Evolutionary conservation across 2,113 vertebrate genomes (phyloP), one percentile per base, ranked within the genome.

Genomic region (Rhynchomys soricoides): DNA sequence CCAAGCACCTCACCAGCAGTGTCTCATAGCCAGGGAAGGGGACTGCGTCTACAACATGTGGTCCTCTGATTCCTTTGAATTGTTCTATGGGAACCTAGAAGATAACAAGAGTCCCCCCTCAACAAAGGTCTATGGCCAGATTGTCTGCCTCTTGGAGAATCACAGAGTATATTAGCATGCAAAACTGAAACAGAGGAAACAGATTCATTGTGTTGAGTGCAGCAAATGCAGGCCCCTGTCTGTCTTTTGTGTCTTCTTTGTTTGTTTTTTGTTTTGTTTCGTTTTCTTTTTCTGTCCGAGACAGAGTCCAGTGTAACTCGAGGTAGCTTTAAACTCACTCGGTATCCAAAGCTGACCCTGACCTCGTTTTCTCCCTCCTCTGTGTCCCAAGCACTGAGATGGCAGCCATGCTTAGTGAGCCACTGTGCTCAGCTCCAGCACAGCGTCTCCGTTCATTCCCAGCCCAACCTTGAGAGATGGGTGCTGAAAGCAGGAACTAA

Each of bases 171-270:
- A 9, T 70, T 77, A 66, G 40, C 57, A 86, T 3, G 8, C n/a
- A 55, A 73, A 48, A 40, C 90, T 89, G 86, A 86, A 55, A 40
- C 64, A 45, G 73, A 95, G 93, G 57, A 90, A 73, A 48, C 11
- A 34, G 45, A 74, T 73, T 68, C 68, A 34, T 37, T 94, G 74
- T 74, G 52, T 59, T 89, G 68, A 86, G 83, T 59, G n/a, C 40
- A 77, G 78, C 24, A 64, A 66, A 66, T 64, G n/a, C 77, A 24
- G 68, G n/a, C 85, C 50, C 17, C 1, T 31, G 11, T n/a, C 45
- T 52, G 45, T 87, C 64, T 70, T 70, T 68, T 70, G 15, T 52
- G 6, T n/a, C 45, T 50, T 86, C 11, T 45, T 68, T 66, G 62
- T 66, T 64, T 64, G 16, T 48, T 45, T 17, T 64, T 40, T 26